Evolutionary conservation across 2,113 vertebrate species (phyloP), one percentile per base, ranked within the genome.

Genomic region (Plestiodon gilberti): DNA sequence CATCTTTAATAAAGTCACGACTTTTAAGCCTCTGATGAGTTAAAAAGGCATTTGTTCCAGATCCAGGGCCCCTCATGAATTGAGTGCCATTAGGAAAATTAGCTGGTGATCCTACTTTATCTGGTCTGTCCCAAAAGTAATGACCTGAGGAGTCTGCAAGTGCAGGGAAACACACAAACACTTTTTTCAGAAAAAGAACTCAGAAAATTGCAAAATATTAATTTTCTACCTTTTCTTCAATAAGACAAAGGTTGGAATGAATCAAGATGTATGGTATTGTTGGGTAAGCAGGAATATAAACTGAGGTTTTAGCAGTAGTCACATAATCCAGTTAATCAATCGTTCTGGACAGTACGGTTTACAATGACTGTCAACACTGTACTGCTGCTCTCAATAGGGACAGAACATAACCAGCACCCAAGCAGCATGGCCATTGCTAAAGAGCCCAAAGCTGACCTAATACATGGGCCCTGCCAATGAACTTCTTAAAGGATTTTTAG

Each of bases 1-100:
- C 93, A 79, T 97, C 97, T 94, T 98, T 99, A 83, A 98, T 96
- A 91, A 97, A 99, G 78, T 97, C 86, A 69, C 96, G 97, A 87
- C 97, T 98, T 89, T 67, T 95, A 87, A 98, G 93, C 78, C 97
- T 96, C 71, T 92, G 22, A 18, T 97, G 94, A 73, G 97, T 98
- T 91, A 99, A 94, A 90, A 97, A 99, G 38, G 69, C 2, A 1
- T 2, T 93, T 0, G 93, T 97, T 87, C 98, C 98, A 0, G 0
- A n/a, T 87, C 97, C 96, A 2, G 83, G 91, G 33, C 97, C 95
- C 91, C 95, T 96, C 74, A 85, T 95, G 88, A 94, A 98, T 18
- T 59, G 33, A 84, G 95, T 98, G 81, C 98, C 98, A 82, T 98
- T 97, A 71, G 96, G 59, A 71, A 93, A 96, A 10, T 10, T 38